These are phyloP conservation scores for Atractosteus spatula DNA, from an alignment of 2,113 vertebrate species.

Conservation along the genomic window DNA sequence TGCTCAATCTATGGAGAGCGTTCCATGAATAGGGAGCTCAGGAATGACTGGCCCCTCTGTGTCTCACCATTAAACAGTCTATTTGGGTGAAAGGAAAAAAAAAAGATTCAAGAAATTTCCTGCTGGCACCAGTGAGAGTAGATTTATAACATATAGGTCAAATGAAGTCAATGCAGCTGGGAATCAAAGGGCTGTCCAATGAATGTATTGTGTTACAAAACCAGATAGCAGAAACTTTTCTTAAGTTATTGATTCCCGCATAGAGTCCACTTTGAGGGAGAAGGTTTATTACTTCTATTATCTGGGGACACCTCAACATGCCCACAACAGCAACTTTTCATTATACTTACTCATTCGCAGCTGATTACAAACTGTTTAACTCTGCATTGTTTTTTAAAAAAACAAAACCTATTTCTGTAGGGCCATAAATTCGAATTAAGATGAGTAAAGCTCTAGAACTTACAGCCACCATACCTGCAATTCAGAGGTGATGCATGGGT, in stretches of 20 bases:
- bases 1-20: neutral
- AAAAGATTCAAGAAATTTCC: constrained; percentile 1
- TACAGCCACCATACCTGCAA: no score
- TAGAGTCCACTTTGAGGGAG: no score
- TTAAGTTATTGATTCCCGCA: neutral
- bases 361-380: no score
- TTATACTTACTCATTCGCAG: no score
- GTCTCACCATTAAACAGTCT: neutral
- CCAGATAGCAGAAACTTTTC: neutral
- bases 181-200: neutral
- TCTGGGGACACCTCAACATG: no score
- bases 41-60: neutral
- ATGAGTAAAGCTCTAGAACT: no score
- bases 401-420: no score
- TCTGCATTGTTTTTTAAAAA: no score
- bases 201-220: neutral
- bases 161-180: neutral
- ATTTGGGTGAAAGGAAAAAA: neutral
- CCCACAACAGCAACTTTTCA: no score
- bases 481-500: no score
- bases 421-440: no score
- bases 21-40: neutral
- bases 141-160: neutral
- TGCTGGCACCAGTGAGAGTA: neutral
- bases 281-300: no score